These are phyloP conservation scores for Pavo muticus DNA, from an alignment of 2,113 vertebrate species.

Conservation along the genomic window DNA sequence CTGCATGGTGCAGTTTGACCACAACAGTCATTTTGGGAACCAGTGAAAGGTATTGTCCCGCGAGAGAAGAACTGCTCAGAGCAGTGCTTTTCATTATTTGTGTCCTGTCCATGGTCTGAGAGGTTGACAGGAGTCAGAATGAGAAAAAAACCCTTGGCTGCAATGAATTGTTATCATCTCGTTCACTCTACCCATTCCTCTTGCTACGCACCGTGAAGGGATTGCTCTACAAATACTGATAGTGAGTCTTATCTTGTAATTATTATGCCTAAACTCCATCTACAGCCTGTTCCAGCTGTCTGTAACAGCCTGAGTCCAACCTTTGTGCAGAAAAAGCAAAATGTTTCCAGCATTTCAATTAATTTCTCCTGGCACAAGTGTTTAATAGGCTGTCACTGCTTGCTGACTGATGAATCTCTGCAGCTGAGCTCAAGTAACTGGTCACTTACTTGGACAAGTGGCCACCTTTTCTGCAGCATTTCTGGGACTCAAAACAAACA, in stretches of 20 bases:
- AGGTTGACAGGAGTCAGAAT: not conserved
- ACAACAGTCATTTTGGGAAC: not conserved
- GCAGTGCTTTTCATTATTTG: not conserved
- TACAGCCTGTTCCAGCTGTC: not conserved
- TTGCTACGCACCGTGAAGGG: rapidly evolving
- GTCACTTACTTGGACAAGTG: not conserved
- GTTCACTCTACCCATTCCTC: not conserved
- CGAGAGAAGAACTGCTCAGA: not conserved
- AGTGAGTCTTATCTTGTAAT: not conserved
- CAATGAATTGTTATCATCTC: not conserved
- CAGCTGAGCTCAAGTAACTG: not conserved
- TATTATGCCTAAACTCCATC: conserved; percentile 3
- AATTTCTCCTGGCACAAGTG: not conserved
- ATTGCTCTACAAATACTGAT: not conserved
- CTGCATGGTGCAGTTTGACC: not conserved
- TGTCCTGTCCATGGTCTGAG: not conserved
- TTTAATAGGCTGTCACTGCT: not conserved
- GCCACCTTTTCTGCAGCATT: not conserved
- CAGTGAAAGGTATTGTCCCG: not conserved
- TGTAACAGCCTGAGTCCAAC: not conserved
- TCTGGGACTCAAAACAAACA: not conserved
- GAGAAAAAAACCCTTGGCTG: not conserved
- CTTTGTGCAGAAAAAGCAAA: not conserved
- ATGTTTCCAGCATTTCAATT: not conserved
- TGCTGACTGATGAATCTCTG: not conserved